phyloP scores from a whole-genome alignment of 2,113 vertebrate genomes.

The Semnornis frantzii region DNA sequence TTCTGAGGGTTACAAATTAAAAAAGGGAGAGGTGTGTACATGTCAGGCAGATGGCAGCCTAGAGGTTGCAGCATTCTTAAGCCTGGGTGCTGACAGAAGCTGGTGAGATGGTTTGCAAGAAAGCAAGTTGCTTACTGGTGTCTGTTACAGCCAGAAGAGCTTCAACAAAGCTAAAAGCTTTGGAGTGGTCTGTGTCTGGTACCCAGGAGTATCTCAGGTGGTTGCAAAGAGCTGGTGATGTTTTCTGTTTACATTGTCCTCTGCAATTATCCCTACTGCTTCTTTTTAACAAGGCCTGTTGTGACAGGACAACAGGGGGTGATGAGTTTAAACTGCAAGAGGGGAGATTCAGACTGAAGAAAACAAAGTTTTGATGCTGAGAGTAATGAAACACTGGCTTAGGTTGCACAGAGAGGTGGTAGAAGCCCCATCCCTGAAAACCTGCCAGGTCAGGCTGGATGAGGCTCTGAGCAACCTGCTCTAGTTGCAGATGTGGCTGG shows the following conservation, averaged over 20 bases:
- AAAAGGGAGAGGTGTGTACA: neutral
- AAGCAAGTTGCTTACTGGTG: neutral
- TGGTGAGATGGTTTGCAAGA: neutral
- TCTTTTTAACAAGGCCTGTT: neutral
- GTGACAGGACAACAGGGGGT: neutral
- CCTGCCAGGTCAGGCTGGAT: neutral
- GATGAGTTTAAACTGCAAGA: neutral
- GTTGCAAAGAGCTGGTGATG: neutral
- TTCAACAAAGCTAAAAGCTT: neutral
- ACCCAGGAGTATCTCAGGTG: neutral
- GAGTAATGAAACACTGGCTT: neutral
- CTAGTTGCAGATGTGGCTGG: neutral
- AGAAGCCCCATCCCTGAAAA: neutral
- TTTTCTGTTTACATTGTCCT: neutral
- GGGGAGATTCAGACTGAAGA: neutral
- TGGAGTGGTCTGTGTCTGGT: neutral
- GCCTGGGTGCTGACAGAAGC: neutral
- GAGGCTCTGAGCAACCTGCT: too few relatives aligned
- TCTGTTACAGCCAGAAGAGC: neutral
- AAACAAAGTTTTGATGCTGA: neutral
- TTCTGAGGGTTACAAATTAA: neutral
- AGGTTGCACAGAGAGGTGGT: neutral
- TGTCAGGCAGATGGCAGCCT: neutral
- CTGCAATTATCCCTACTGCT: neutral
- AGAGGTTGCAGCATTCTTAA: accelerated